phyloP scores from a whole-genome alignment of 1,140 invertebrate species.

The Rhagoletis pomonella region DNA sequence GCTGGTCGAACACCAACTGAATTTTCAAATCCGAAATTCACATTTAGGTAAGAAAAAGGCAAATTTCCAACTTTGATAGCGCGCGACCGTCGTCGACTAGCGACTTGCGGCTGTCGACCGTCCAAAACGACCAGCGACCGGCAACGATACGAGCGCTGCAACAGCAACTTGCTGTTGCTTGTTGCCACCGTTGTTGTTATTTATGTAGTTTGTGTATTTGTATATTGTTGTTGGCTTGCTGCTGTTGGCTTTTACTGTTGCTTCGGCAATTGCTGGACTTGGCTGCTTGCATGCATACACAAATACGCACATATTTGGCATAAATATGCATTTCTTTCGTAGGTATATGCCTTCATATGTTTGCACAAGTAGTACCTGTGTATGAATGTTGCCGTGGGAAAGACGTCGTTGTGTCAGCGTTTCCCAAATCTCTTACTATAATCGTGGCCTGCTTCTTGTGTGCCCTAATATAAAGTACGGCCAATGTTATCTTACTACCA shows the following conservation, averaged over 20 bases:
- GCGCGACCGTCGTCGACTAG: conserved; percentile 28
- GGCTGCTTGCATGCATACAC: not conserved
- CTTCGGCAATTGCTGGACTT: conserved; percentile 22
- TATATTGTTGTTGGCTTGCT: conserved; percentile 15
- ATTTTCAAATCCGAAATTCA: conserved; percentile 58
- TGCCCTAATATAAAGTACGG: not conserved
- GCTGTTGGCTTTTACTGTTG: conserved; percentile 46
- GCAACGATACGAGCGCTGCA: conserved; percentile 12
- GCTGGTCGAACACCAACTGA: conserved; percentile 58
- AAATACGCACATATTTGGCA: no score
- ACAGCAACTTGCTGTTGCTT: conserved; percentile 50
- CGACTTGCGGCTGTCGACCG: conserved; percentile 11
- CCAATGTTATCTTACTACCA: no score
- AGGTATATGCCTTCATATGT: not conserved
- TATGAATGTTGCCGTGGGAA: not conserved
- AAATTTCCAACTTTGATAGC: conserved; percentile 57
- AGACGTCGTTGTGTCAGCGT: conserved; percentile 2
- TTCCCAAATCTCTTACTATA: conserved; percentile 8
- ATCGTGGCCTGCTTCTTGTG: not conserved
- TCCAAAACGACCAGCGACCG: conserved; percentile 3
- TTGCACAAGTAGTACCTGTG: not conserved
- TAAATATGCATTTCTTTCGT: not conserved
- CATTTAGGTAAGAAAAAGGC: conserved; percentile 57
- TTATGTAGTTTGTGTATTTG: not conserved
- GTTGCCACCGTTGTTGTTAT: conserved; percentile 38